Conservation (phyloP, 2,113 vertebrate genomes). For the Brienomyrus longianalis region DNA sequence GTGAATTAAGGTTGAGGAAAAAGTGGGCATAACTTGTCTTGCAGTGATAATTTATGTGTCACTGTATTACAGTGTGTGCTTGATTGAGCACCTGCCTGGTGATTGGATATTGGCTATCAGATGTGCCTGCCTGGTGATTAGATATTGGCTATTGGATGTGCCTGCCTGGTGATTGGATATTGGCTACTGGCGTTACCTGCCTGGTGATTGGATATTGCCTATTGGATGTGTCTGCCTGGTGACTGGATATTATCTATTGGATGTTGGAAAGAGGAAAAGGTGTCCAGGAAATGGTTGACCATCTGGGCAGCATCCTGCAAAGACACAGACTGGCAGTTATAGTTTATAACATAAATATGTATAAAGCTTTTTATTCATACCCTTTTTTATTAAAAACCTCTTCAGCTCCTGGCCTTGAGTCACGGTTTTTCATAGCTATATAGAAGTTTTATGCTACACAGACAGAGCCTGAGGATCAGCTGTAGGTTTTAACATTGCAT, state of each 20-base stretch:
- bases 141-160: neutral
- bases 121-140: neutral
- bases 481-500: neutral
- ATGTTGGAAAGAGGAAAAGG: neutral
- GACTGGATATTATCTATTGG: neutral
- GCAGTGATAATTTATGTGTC: constrained; percentile 13
- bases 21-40: neutral
- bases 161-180: neutral
- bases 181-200: neutral
- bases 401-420: neutral
- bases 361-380: neutral
- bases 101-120: neutral
- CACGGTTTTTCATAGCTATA: neutral
- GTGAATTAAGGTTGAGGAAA: neutral
- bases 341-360: neutral
- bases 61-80: neutral
- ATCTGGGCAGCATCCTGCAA: neutral
- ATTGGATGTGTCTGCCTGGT: neutral
- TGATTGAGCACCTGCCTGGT: neutral
- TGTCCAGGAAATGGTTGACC: neutral
- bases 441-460: neutral
- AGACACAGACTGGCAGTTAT: neutral
- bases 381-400: neutral
- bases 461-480: neutral
- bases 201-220: neutral